Conservation (phyloP, 2,888 invertebrate species). For the Phasia obesa region DNA sequence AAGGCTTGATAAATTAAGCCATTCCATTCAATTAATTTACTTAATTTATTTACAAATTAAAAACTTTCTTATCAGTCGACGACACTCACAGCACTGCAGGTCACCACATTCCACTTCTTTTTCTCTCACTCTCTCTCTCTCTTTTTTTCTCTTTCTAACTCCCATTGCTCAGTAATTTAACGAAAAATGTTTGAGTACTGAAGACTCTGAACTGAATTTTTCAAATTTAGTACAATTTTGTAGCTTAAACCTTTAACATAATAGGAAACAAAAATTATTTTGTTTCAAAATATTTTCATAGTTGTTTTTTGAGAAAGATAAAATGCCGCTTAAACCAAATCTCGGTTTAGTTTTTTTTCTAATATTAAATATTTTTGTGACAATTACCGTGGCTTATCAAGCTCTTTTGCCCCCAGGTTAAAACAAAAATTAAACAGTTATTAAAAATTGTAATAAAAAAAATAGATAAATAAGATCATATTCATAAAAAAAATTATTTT, state of each 20-base stretch:
- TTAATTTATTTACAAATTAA: slow-evolving; percentile 36
- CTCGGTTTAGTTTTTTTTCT: slow-evolving; percentile 13
- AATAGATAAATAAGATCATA: neutral
- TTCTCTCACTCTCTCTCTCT: neutral
- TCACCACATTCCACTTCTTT: slow-evolving; percentile 16
- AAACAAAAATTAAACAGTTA: neutral
- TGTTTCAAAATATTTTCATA: neutral
- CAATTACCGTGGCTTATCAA: slow-evolving; percentile 59
- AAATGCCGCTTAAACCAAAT: slow-evolving; percentile 46
- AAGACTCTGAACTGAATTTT: slow-evolving; percentile 19
- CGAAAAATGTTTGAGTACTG: neutral
- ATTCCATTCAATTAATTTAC: slow-evolving; percentile 26
- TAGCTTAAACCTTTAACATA: slow-evolving; percentile 54
- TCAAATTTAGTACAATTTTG: slow-evolving; percentile 45
- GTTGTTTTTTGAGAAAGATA: slow-evolving; percentile 4
- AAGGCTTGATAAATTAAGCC: neutral
- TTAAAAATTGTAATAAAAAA: slow-evolving; percentile 68
- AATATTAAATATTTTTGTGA: slow-evolving; percentile 34
- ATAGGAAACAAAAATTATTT: neutral
- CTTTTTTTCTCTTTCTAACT: neutral
- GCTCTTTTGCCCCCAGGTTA: slow-evolving; percentile 63
- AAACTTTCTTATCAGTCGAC: slow-evolving; percentile 44
- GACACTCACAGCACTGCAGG: slow-evolving; percentile 37
- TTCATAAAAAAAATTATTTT: too few relatives aligned
- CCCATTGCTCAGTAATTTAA: neutral